Evolutionary conservation across 2,888 invertebrate species (phyloP), one percentile per base, ranked within the genome.

Genomic region (Drosophila mettleri): DNA sequence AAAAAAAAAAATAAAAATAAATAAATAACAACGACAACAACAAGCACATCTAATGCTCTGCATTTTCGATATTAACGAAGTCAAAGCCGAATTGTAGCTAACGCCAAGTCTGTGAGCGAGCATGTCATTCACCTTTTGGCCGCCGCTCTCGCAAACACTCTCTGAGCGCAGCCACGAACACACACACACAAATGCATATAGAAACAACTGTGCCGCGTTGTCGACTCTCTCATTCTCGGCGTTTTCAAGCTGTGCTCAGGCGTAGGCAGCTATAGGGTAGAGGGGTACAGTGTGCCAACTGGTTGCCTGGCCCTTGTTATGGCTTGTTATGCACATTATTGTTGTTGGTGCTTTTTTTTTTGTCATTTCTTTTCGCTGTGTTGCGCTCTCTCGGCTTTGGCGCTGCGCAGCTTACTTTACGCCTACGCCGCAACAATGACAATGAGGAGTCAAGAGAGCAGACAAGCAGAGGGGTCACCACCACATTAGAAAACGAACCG

Each of bases 81-180:
- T 66, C 69, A 69, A 62, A 68, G 52, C 75, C 64, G 81, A 74
- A 75, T 71, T 55, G 71, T 60, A 57, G 57, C 60, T 52, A 65
- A 46, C 45, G 58, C 22, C 57, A 74, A 52, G 59, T 64, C 69
- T 55, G 53, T 72, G 65, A 69, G 74, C 72, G 69, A 59, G 52
- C 55, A 79, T 69, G 88, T 85, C 88, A 87, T 85, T 85, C 88
- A 82, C 80, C 86, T 85, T 82, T 80, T 78, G 82, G 54, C 82
- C 68, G 69, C 49, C 59, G 67, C 66, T 62, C 67, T 71, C 61
- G 59, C 41, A 34, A 52, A 45, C 63, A 51, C 57, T 57, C 46
- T 60, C 59, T 31, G n/a, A 31, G 14, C 39, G 31, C 53, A 20
- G 39, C 10, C 31, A 54, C 52, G 24, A 29, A 14, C 41, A 63